Percentiles rank a stretch among this genome's conserved stretches.
Conservation (phyloP, 2,888 invertebrate genomes). For the Lasioglossum oenotherae region DNA sequence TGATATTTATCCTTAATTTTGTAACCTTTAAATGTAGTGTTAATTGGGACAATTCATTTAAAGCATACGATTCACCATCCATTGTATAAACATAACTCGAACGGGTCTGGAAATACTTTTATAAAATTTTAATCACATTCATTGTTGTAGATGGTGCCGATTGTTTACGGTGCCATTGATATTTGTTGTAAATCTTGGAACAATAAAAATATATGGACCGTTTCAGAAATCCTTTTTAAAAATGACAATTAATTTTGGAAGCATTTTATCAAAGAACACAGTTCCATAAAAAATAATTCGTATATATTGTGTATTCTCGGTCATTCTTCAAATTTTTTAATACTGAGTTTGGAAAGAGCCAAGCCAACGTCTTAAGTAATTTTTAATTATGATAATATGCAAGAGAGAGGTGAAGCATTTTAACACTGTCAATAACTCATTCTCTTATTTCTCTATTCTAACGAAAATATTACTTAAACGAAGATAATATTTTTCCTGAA, state of each 20-base stretch:
- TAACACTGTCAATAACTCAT: conserved; percentile 32
- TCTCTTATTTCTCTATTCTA: neutral
- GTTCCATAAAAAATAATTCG: conserved; percentile 59
- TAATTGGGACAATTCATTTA: conserved; percentile 41
- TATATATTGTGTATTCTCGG: conserved; percentile 62
- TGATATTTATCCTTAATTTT: conserved; percentile 72
- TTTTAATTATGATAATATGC: conserved; percentile 33
- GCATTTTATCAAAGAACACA: conserved; percentile 47
- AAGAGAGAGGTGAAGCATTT: conserved; percentile 23
- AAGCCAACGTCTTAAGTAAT: conserved; percentile 73
- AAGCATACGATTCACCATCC: conserved; percentile 44
- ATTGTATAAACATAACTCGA: conserved; percentile 41
- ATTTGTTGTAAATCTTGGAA: conserved; percentile 61
- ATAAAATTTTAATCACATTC: conserved; percentile 69
- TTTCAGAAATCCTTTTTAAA: conserved; percentile 48
- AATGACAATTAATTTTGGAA: conserved; percentile 44
- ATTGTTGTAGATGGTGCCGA: conserved; percentile 67
- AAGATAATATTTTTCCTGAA: neutral
- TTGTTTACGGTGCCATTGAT: conserved; percentile 69
- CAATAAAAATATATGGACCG: conserved; percentile 68
- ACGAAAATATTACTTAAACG: conserved; percentile 9
- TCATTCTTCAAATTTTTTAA: conserved; percentile 68
- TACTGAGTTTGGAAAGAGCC: conserved; percentile 80
- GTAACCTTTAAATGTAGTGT: conserved; percentile 34
- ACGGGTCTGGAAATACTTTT: conserved; percentile 67